Percentiles rank a stretch among this genome's conserved stretches.
Conservation (phyloP, 2,888 invertebrate genomes). For the Hemistola chrysoprasaria region DNA sequence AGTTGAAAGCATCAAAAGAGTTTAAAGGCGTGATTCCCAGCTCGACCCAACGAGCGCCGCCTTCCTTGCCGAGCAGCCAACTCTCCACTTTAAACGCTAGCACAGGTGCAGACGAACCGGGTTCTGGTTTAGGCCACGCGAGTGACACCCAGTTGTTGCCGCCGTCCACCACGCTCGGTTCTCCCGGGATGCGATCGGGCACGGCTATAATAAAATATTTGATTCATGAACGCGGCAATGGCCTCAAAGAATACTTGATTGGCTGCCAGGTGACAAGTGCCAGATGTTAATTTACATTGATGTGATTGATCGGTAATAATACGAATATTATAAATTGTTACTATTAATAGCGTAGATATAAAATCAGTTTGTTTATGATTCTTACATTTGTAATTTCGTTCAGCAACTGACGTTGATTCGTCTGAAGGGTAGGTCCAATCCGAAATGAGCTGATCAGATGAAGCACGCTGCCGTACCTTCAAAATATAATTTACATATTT, state of each 20-base stretch:
- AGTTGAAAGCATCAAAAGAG: slow-evolving; percentile 91
- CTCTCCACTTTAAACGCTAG: slow-evolving; percentile 92
- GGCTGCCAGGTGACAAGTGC: slow-evolving; percentile 59
- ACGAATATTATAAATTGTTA: slow-evolving; percentile 26
- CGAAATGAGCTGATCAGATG: slow-evolving; percentile 87
- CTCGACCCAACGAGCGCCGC: slow-evolving; percentile 92
- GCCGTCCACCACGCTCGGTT: slow-evolving; percentile 90
- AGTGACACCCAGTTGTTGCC: slow-evolving; percentile 92
- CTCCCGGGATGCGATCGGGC: slow-evolving; percentile 89
- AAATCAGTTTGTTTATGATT: not conserved
- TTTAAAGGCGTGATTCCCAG: slow-evolving; percentile 90
- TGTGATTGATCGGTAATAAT: slow-evolving; percentile 33
- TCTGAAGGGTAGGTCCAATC: slow-evolving; percentile 83
- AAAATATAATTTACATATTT: slow-evolving; percentile 7
- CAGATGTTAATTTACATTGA: slow-evolving; percentile 49
- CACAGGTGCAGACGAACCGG: slow-evolving; percentile 86
- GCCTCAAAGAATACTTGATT: slow-evolving; percentile 62
- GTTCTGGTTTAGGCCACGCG: slow-evolving; percentile 90
- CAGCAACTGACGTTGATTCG: slow-evolving; percentile 63
- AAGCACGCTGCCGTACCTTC: slow-evolving; percentile 86
- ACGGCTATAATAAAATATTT: slow-evolving; percentile 85
- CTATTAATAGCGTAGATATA: slow-evolving; percentile 5
- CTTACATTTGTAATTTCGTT: slow-evolving; percentile 80
- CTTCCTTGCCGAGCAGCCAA: slow-evolving; percentile 90
- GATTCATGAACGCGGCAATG: slow-evolving; percentile 55